These are phyloP conservation scores for Rachycentron canadum DNA, from an alignment of 2,797 vertebrate genomes.

Conservation along the genomic window DNA sequence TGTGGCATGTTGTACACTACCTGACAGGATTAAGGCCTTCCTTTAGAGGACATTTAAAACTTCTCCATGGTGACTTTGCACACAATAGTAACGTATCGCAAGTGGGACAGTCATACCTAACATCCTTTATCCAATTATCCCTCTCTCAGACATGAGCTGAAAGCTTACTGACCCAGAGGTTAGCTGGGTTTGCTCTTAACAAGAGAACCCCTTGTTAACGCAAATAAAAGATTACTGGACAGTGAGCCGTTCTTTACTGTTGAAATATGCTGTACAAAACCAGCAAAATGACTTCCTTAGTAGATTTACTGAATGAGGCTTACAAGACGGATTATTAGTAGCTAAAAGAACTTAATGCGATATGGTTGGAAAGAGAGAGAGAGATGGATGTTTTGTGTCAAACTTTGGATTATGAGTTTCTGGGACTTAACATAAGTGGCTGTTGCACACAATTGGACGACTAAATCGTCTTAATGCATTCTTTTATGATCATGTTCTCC, in stretches of 20 bases:
- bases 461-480: not conserved
- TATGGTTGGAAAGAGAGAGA: conserved; percentile 5
- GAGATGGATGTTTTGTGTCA: conserved; percentile 18
- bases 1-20: conserved; percentile 46
- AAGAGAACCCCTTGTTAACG: conserved; percentile 9
- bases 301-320: conserved; percentile 30
- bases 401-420: conserved; percentile 25
- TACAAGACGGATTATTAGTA: conserved; percentile 25
- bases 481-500: not conserved
- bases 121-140: conserved; percentile 56
- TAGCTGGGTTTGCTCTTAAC: not conserved
- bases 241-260: not conserved
- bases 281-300: conserved; percentile 7
- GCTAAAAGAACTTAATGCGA: conserved; percentile 20
- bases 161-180: conserved; percentile 26
- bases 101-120: conserved; percentile 35
- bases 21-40: conserved; percentile 31
- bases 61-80: conserved; percentile 16
- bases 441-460: not conserved
- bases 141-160: conserved; percentile 23
- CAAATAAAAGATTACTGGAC: conserved; percentile 7
- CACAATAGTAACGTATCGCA: conserved; percentile 26
- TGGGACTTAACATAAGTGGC: conserved; percentile 7
- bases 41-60: conserved; percentile 36
- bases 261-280: conserved; percentile 11